A percentile compares a stretch with the other conserved stretches of the same genome.
These are phyloP conservation scores for Lemur catta DNA, from an alignment of 2,797 vertebrate genomes.

Conservation along the genomic window DNA sequence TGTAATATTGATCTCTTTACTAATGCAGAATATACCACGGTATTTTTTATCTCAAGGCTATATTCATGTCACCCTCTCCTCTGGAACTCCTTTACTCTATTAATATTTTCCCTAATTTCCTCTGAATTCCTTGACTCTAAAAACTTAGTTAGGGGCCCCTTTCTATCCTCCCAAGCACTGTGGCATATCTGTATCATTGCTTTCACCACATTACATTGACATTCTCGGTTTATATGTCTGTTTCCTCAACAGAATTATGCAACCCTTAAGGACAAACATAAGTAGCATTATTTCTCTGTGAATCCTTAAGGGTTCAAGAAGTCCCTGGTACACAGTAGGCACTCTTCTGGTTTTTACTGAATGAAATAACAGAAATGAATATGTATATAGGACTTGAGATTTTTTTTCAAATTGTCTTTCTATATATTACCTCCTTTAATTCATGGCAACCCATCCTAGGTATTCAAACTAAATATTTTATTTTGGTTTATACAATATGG, in stretches of 20 bases:
- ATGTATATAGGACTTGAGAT: background rate
- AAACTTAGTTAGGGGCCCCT: background rate
- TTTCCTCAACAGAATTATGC: background rate
- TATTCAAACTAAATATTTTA: slow-evolving; percentile 26
- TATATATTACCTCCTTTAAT: background rate
- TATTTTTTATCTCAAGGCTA: background rate
- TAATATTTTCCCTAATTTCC: background rate
- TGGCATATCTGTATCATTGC: background rate
- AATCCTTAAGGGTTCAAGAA: background rate
- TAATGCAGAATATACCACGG: background rate
- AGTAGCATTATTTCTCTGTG: background rate
- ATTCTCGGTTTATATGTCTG: background rate
- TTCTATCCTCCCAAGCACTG: background rate
- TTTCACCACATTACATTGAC: background rate
- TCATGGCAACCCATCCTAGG: background rate
- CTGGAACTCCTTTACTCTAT: background rate
- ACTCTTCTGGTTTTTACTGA: background rate
- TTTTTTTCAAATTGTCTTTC: background rate
- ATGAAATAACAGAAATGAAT: background rate
- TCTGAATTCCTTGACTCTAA: background rate
- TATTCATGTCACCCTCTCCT: background rate
- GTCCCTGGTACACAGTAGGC: background rate
- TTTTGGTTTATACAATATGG: background rate
- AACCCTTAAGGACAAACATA: background rate
- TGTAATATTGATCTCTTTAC: background rate